A percentile compares a stretch with the other conserved stretches of the same genome.
Evolutionary conservation across 2,888 invertebrate genomes (phyloP).

Genomic region (Liodrosophila aerea): DNA sequence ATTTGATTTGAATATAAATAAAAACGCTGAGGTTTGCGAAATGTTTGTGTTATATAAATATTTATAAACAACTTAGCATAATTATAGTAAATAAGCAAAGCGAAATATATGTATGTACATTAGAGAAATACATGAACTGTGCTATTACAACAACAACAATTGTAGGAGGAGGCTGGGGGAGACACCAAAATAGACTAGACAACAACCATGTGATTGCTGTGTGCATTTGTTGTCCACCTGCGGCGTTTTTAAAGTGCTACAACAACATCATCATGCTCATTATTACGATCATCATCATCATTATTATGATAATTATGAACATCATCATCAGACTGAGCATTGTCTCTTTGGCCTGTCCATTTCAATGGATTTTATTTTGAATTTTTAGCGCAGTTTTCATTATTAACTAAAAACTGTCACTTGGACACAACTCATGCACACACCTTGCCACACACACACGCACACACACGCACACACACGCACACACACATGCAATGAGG

Average conservation of each 20-base stretch:
- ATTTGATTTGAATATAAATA: conserved; percentile 50
- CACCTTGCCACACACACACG: conserved; percentile 8
- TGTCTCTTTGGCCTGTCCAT: conserved; percentile 39
- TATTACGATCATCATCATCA: conserved; percentile 11
- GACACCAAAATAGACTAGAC: conserved; percentile 5
- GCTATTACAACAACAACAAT: conserved; percentile 30
- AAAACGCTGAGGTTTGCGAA: conserved; percentile 18
- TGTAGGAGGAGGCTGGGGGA: background rate
- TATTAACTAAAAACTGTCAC: conserved; percentile 73
- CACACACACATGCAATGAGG: conserved; percentile 20
- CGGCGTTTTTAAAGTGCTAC: conserved; percentile 31
- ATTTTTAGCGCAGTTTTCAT: conserved; percentile 57
- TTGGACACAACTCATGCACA: conserved; percentile 32
- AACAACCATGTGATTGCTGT: too few relatives aligned
- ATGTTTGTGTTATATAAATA: conserved; percentile 39
- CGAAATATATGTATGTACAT: conserved; percentile 4
- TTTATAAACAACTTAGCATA: background rate
- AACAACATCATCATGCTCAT: conserved; percentile 14
- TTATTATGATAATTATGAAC: background rate
- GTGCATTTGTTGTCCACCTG: conserved; percentile 42
- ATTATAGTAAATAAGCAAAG: background rate
- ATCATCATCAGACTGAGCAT: conserved; percentile 15
- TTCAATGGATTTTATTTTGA: conserved; percentile 44
- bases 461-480: conserved; percentile 10
- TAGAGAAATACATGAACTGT: conserved; percentile 46